A percentile compares a stretch with the other conserved stretches of the same genome.
Conservation (phyloP, 2,797 vertebrate genomes). For the Chaetophractus vellerosus region DNA sequence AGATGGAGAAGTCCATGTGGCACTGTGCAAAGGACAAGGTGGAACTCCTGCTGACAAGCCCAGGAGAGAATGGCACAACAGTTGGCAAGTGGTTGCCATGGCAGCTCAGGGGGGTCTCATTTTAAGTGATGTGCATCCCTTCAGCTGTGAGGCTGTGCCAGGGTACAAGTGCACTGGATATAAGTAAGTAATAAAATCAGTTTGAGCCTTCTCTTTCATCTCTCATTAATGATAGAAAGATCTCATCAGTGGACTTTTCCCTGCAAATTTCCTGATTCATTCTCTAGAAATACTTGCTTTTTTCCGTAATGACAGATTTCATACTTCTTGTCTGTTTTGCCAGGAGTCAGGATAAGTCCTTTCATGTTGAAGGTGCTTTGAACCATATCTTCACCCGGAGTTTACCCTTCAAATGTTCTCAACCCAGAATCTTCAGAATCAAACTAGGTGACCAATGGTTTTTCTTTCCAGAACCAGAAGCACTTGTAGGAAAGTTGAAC, state of each 20-base stretch:
- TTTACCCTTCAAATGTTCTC: conserved; percentile 84
- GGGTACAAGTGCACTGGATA: conserved; percentile 97
- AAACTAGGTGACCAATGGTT: conserved; percentile 88
- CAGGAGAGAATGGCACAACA: conserved; percentile 97
- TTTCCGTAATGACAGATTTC: conserved; percentile 43
- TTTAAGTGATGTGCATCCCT: conserved; percentile 92
- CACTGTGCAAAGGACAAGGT: conserved; percentile 97
- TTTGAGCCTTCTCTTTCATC: neutral
- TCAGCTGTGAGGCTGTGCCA: conserved; percentile 89
- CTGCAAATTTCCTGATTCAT: conserved; percentile 36
- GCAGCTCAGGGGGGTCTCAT: conserved; percentile 95
- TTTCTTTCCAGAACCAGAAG: conserved; percentile 91
- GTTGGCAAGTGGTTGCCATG: conserved; percentile 97
- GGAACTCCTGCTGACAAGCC: conserved; percentile 96
- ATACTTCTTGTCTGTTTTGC: conserved; percentile 66
- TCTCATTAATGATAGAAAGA: neutral
- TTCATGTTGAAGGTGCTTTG: conserved; percentile 94
- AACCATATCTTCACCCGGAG: conserved; percentile 95
- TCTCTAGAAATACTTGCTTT: conserved; percentile 52
- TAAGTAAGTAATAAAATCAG: conserved; percentile 91
- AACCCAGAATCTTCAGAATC: conserved; percentile 88
- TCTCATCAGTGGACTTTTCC: neutral
- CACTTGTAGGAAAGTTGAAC: conserved; percentile 93
- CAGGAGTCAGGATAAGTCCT: conserved; percentile 98
- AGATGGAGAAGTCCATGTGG: conserved; percentile 94